Evolutionary conservation across 2,797 vertebrate genomes (phyloP), one percentile per base, ranked within the genome.

Genomic region (Platalea minor): DNA sequence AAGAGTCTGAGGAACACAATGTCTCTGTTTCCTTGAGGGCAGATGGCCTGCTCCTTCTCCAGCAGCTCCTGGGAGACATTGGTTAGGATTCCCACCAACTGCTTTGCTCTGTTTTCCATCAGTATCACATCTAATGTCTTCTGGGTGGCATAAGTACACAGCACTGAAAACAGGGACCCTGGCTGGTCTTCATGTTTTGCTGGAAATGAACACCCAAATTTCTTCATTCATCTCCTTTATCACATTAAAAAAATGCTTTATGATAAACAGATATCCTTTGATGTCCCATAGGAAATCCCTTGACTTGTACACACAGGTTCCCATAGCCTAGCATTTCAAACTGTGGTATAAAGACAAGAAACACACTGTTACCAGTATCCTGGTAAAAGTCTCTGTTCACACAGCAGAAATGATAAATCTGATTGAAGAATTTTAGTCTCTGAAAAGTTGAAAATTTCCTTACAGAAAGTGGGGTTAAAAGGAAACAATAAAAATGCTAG

Each of bases 231-330:
- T 14, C 2, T 80, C 8, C 33, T 60, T 81, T 63, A 48, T 31
- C 17, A 59, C 11, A 17, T 57, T 46, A 17, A 53, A 90, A 90
- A 79, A 51, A 61, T n/a, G 5, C 2, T 54, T 77, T 68, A 13
- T 31, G 54, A 63, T 63, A 69, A 91, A 59, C 0, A 0, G 2
- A 0, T 50, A 73, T 65, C 15, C 7, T 82, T 51, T 63, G 33
- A 33, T 56, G 14, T 53, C 64, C 37, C 41, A 29, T 3, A 67
- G 56, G 39, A 87, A 87, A 89, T 41, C n/a, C 19, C 29, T 59
- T 73, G 18, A 41, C 6, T 37, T 57, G 23, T 21, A 33, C 0
- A 0, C 29, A 50, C 4, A 41, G 15, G 20, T 79, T 61, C 35
- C 37, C 26, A 76, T 17, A 78, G 7, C 16, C 12, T 20, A 28